Evolutionary conservation across 1,140 invertebrate genomes (phyloP).

Genomic region (Brachionus rubens): DNA sequence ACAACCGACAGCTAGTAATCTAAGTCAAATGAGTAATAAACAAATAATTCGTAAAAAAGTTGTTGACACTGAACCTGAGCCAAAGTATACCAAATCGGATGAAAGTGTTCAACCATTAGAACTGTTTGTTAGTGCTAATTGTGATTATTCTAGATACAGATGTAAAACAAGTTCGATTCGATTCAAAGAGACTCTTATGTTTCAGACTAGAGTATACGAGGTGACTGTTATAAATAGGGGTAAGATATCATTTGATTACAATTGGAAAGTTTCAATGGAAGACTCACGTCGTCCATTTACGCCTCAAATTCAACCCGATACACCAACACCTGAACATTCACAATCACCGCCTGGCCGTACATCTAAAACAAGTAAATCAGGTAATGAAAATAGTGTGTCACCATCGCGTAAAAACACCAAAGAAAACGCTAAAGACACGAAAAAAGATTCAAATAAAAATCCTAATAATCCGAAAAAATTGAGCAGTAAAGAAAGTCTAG

Average conservation of each 20-base stretch:
- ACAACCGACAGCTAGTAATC: constrained; percentile 7
- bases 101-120: constrained; percentile 52
- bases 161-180: constrained; percentile 53
- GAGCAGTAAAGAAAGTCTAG: constrained; percentile 14
- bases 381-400: constrained; percentile 17
- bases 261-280: constrained; percentile 59
- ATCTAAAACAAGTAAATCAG: constrained; percentile 34
- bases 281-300: constrained; percentile 51
- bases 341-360: constrained; percentile 26
- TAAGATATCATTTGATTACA: constrained; percentile 55
- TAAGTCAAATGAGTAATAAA: constrained; percentile 48
- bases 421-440: not conserved
- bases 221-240: constrained; percentile 55
- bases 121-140: constrained; percentile 54
- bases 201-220: constrained; percentile 59
- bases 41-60: constrained; percentile 53
- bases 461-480: not conserved
- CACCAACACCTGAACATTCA: constrained; percentile 34
- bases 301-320: constrained; percentile 13
- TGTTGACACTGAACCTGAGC: constrained; percentile 58
- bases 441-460: not conserved
- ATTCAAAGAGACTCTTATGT: constrained; percentile 60
- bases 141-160: constrained; percentile 57
- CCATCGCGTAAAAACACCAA: not conserved
- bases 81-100: constrained; percentile 53